Conservation (phyloP, 2,113 vertebrate species). For the Carassius gibelio region DNA sequence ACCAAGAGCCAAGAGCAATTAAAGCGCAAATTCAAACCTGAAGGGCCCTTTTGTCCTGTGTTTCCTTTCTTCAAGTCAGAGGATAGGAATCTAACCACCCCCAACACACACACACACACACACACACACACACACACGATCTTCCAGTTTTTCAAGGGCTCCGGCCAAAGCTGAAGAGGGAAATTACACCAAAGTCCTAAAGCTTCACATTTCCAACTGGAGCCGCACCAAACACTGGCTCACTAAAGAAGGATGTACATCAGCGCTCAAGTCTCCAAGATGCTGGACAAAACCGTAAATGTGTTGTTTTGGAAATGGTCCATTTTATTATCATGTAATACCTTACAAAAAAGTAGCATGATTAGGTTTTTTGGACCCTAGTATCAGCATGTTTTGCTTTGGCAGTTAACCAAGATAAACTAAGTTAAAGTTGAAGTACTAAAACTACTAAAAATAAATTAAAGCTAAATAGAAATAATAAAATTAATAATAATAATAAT, state of each 20-base stretch:
- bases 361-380: not conserved
- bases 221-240: not conserved
- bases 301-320: not conserved
- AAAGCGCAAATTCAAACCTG: slow-evolving; percentile 78
- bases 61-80: slow-evolving; percentile 78
- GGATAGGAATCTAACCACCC: slow-evolving; percentile 75
- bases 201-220: slow-evolving; percentile 1
- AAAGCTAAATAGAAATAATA: too few relatives aligned
- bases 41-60: slow-evolving; percentile 77
- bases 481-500: too few relatives aligned
- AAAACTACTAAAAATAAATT: too few relatives aligned
- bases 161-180: slow-evolving; percentile 43
- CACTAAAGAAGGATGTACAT: not conserved
- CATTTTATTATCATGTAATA: not conserved
- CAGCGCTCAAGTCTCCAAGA: not conserved
- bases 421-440: too few relatives aligned
- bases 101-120: slow-evolving; percentile 10
- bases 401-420: too few relatives aligned
- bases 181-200: not conserved
- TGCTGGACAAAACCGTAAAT: not conserved
- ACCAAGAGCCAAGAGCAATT: slow-evolving; percentile 79
- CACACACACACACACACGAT: slow-evolving; percentile 43
- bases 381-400: not conserved
- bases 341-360: not conserved
- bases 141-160: not conserved